Percentiles rank a stretch among this genome's conserved stretches.
phyloP scores from a whole-genome alignment of 2,113 vertebrate species.

The Lophotis ruficrista region DNA sequence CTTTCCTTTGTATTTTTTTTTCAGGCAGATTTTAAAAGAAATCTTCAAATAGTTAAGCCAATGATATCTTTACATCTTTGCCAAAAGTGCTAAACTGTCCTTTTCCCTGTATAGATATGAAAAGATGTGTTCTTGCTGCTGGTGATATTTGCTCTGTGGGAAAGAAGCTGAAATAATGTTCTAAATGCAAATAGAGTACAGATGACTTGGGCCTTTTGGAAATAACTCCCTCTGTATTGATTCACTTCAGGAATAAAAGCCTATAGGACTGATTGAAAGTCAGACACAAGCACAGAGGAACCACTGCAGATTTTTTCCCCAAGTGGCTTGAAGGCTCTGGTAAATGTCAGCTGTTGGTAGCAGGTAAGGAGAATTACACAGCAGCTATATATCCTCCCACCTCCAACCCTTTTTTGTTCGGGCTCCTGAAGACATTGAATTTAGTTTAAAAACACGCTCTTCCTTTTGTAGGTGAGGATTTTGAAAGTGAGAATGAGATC shows the following conservation, averaged over 20 bases:
- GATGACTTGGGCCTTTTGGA: conserved; percentile 56
- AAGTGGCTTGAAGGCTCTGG: not conserved
- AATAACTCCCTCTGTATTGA: conserved; percentile 46
- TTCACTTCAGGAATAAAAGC: conserved; percentile 31
- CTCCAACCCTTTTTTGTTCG: not conserved
- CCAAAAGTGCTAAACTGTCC: conserved; percentile 13
- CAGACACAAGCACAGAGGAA: not conserved
- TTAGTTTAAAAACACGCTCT: not conserved
- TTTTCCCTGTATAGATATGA: conserved; percentile 24
- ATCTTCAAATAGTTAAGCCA: not conserved
- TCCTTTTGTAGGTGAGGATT: not conserved
- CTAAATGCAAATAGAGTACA: conserved; percentile 39
- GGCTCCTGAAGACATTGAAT: not conserved
- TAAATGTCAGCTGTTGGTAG: not conserved
- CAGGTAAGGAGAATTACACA: not conserved
- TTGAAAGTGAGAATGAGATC: not conserved
- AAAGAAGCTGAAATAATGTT: conserved; percentile 64
- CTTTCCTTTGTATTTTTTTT: not conserved
- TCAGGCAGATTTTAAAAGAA: not conserved
- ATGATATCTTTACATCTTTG: conserved; percentile 34
- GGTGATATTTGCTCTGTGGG: conserved; percentile 55
- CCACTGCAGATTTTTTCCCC: not conserved
- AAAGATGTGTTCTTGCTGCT: conserved; percentile 45
- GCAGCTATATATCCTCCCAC: not conserved
- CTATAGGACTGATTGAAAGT: not conserved